Percentiles rank a stretch among this genome's conserved stretches.
These are phyloP conservation scores for Ectropis grisescens DNA, from an alignment of 1,140 invertebrate species.

Conservation along the genomic window DNA sequence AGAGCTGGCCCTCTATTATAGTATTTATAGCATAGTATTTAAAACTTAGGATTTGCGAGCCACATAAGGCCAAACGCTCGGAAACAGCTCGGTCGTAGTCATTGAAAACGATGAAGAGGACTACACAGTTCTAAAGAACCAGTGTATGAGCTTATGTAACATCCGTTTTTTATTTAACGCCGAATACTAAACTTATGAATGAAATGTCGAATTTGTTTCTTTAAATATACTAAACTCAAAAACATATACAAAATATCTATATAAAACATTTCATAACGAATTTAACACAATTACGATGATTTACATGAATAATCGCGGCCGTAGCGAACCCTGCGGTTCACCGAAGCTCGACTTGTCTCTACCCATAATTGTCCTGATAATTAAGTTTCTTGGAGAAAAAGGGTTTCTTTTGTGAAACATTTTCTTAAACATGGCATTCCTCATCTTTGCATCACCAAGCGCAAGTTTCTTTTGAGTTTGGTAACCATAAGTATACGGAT, in stretches of 20 bases:
- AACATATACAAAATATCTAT: too few species aligned
- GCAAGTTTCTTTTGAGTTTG: conserved; percentile 38
- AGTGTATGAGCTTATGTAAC: too few species aligned
- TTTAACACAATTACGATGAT: conserved; percentile 1
- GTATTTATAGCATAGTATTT: too few species aligned
- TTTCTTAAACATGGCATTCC: conserved; percentile 43
- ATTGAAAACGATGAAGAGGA: too few species aligned
- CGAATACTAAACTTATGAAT: conserved; percentile 1
- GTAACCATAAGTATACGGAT: conserved; percentile 23
- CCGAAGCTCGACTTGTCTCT: conserved; percentile 43
- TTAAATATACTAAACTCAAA: conserved; percentile 2
- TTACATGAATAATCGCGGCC: conserved; percentile 38
- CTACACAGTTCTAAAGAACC: too few species aligned
- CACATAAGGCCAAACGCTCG: too few species aligned
- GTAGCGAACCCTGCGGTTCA: conserved; percentile 22
- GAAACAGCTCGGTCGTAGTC: too few species aligned
- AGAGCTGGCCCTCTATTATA: too few species aligned
- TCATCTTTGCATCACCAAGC: conserved; percentile 35
- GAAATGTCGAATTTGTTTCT: background rate
- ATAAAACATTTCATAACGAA: background rate
- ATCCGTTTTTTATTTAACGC: too few species aligned
- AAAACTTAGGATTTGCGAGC: too few species aligned
- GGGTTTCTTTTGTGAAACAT: conserved; percentile 55
- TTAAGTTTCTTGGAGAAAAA: conserved; percentile 43
- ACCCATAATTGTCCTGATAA: conserved; percentile 42